Evolutionary conservation across 2,113 vertebrate species (phyloP), one percentile per base, ranked within the genome.

Genomic region (Lepus timidus): DNA sequence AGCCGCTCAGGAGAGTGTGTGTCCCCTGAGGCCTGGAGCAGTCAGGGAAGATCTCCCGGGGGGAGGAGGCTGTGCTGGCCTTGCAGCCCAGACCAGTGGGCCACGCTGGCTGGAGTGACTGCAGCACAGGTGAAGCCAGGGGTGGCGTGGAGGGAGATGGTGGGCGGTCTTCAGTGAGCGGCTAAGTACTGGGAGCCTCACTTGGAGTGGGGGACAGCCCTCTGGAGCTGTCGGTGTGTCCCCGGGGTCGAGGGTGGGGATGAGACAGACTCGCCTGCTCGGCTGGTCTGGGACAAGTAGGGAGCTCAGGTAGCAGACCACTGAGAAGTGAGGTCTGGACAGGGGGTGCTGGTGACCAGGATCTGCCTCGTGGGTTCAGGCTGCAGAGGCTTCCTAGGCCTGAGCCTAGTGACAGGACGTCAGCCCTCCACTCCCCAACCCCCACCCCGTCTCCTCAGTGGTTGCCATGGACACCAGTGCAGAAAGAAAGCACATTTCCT

Each of bases 381-480:
- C 61, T 5, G 17, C 4, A 1, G 23, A 22, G 4, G 9, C 17
- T 62, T 33, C 3, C 6, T 62, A 12, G 22, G 36, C 80, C 39
- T 1, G 25, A 78, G 83, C 76, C 88, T 49, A 7, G 29, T 3
- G 23, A 16, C 1, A 1, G n/a, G 33, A 25, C 6, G 16, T n/a
- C 16, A 4, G 27, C n/a, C 70, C 49, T 62, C 0, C 17, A 2
- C 8, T 33, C n/a, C 51, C 75, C 49, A 74, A 58, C 14, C 0
- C 0, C 16, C 1, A 39, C 7, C 29, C 31, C 17, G n/a, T 70
- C 16, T n/a, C n/a, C 6, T 9, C 1, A 1, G 9, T 0, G 1
- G 67, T 36, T 70, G 31, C 39, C 61, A 16, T 0, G 5, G 62
- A 55, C 8, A 19, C 25, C 71, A 20, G 55, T 58, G 55, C 19